These are phyloP conservation scores for Ceriagrion tenellum DNA, from an alignment of 2,888 invertebrate species.

Conservation along the genomic window DNA sequence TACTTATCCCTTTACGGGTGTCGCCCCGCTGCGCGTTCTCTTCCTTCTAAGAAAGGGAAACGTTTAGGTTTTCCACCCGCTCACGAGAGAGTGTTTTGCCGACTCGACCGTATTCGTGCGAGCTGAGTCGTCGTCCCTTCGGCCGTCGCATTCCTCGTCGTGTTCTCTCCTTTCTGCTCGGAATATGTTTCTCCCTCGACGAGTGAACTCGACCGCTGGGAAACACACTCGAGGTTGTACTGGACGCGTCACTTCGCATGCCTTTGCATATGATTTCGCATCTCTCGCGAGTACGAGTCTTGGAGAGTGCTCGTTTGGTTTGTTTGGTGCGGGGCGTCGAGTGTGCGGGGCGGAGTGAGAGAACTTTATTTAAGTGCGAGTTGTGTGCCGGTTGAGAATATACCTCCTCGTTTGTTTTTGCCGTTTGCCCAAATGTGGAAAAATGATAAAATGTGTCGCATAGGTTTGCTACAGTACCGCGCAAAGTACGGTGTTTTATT, in stretches of 20 bases:
- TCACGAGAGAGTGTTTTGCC: not conserved
- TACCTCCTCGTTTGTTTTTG: too few species aligned
- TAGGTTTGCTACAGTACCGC: too few species aligned
- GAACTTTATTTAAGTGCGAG: not conserved
- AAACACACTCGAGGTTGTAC: not conserved
- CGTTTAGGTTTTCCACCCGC: not conserved
- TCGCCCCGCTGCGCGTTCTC: conserved; percentile 3
- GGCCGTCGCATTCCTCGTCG: not conserved
- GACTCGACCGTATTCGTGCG: not conserved
- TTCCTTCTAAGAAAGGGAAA: not conserved
- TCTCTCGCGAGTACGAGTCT: not conserved
- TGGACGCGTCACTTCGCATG: not conserved
- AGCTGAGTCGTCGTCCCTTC: not conserved
- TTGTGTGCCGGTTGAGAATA: not conserved
- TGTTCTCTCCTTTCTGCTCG: not conserved
- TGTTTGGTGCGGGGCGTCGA: too few species aligned
- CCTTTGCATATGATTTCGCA: not conserved
- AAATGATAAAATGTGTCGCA: too few species aligned
- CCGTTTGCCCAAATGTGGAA: too few species aligned
- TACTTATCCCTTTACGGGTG: not conserved
- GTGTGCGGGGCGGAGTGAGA: not conserved
- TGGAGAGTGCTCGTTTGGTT: not conserved
- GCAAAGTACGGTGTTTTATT: too few species aligned
- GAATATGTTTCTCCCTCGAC: not conserved
- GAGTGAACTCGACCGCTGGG: not conserved